Percentiles rank a stretch among this genome's conserved stretches.
Evolutionary conservation across 2,113 vertebrate genomes (phyloP).

Genomic region (Brachionichthys hirsutus): DNA sequence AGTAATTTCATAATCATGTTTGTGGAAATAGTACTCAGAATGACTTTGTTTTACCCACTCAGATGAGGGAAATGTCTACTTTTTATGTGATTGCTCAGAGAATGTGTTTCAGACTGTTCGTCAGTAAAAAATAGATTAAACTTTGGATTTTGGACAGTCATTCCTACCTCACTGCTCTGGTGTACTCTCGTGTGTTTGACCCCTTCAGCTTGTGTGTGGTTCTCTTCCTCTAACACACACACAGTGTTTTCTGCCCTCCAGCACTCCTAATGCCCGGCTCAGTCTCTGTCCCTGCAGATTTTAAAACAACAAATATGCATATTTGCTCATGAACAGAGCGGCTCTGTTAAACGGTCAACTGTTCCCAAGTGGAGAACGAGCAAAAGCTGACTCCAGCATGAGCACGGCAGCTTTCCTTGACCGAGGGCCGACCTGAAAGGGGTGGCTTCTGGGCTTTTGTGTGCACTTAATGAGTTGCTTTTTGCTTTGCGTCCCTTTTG

Average conservation of each 20-base stretch:
- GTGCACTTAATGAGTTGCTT: constrained; percentile 31
- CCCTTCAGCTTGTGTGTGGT: constrained; percentile 19
- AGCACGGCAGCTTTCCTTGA: constrained; percentile 38
- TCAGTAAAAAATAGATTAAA: too few relatives aligned
- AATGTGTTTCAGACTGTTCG: too few relatives aligned
- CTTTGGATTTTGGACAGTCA: constrained; percentile 17
- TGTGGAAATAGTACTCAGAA: too few relatives aligned
- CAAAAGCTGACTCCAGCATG: not conserved
- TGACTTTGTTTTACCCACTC: too few relatives aligned
- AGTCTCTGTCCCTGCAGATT: constrained; percentile 31
- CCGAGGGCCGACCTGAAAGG: constrained; percentile 17
- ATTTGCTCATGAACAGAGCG: constrained; percentile 20
- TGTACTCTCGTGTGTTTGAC: constrained; percentile 12
- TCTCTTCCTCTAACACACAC: constrained; percentile 61
- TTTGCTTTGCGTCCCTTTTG: constrained; percentile 29
- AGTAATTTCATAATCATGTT: not conserved
- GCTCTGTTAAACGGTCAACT: constrained; percentile 21
- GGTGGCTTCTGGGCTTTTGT: constrained; percentile 32
- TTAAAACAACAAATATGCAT: constrained; percentile 60
- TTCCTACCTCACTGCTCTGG: constrained; percentile 4
- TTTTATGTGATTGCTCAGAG: too few relatives aligned
- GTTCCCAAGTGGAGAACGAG: constrained; percentile 25
- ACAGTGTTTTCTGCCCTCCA: constrained; percentile 60
- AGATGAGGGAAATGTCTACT: too few relatives aligned
- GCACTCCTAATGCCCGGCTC: constrained; percentile 53